phyloP scores from a whole-genome alignment of 2,888 invertebrate species.

The Campoplex nolae region DNA sequence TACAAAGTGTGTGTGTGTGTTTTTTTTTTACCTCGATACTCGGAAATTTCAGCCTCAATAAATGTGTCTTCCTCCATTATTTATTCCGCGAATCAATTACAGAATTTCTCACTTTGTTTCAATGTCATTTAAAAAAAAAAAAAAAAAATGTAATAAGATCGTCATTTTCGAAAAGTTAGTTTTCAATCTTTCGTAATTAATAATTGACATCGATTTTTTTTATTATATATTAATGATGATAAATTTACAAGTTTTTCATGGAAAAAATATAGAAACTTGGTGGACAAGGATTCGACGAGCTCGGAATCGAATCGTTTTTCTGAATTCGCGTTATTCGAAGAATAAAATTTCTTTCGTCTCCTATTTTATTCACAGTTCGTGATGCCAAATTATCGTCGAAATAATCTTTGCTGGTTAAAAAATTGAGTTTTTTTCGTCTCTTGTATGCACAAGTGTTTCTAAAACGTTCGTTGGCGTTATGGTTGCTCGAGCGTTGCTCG shows the following conservation, averaged over 20 bases:
- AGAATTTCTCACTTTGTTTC: background rate
- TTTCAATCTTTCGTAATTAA: background rate
- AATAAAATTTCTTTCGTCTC: background rate
- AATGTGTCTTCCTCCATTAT: background rate
- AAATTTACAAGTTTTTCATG: too few species aligned
- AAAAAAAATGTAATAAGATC: too few species aligned
- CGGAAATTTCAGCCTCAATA: background rate
- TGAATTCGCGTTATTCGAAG: background rate
- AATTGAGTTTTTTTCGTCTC: background rate
- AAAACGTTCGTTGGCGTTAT: background rate
- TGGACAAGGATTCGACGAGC: too few species aligned
- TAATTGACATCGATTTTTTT: too few species aligned
- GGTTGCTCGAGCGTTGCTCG: background rate
- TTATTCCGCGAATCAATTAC: background rate
- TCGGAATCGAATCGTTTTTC: background rate
- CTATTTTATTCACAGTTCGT: background rate
- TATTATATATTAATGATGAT: too few species aligned
- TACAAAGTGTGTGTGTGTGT: background rate
- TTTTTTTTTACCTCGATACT: background rate
- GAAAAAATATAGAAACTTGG: too few species aligned
- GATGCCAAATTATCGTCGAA: background rate
- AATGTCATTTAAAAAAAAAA: too few species aligned
- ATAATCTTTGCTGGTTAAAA: background rate
- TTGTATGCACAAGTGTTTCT: slow-evolving; percentile 25
- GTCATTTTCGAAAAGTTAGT: background rate